Evolutionary conservation across 23 tunicate species (phyloP), one percentile per base, ranked within the genome.

Genomic region (Halocynthia aurantium): DNA sequence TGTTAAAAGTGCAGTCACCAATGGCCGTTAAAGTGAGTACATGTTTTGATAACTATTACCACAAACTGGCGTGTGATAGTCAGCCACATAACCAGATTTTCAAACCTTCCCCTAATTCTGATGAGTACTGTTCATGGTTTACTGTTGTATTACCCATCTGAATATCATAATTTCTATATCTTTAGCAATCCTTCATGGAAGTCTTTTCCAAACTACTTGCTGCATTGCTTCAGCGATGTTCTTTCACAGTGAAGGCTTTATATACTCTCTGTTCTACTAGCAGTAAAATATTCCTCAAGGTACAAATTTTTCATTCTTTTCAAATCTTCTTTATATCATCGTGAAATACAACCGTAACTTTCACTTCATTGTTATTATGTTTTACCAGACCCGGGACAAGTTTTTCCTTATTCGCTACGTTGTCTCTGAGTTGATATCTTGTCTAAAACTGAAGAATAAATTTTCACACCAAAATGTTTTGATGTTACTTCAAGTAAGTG

Each of bases 161-260:
- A 72, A 4, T 50, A 13, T 51, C 50, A 31, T 72, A n/a, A n/a
- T 4, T 76, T 76, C 71, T 10, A 52, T 60, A 76, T 76, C 73
- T 84, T 75, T 78, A 91, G 97, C 85, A 71, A 72, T 10, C 76
- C 5, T 64, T 91, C n/a, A 49, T 85, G 80, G 97, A 91, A 50
- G 78, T 87, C 8, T 91, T 78, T 51, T 85, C 83, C 5, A 91
- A 91, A 73, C 50, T 91, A 9, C 61, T 91, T 15, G 62, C 80
- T 6, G 66, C 77, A 7, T 17, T 75, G 5, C 15, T 85, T 7
- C 50, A 83, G 52, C 72, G 58, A 18, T 60, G 69, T 52, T 20
- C n/a, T 8, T 91, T 91, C 78, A 81, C 87, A 7, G 71, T 80
- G 18, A 53, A 81, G 56, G 57, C 76, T 7, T 52, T 91, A 6